Conservation (phyloP, 2,797 vertebrate species). For the Pseudocheirus occidentalis region DNA sequence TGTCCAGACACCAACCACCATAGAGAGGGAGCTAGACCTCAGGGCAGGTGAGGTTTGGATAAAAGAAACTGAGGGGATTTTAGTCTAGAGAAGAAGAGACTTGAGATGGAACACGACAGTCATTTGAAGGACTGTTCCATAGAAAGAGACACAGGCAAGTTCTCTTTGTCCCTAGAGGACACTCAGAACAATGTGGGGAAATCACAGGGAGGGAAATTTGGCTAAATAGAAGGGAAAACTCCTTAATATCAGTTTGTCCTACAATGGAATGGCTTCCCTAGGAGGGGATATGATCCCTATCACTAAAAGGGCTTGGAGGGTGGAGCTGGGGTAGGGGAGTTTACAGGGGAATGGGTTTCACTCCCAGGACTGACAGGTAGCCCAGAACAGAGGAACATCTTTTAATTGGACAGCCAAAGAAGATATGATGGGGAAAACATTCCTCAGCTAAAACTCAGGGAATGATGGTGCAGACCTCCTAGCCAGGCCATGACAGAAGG, state of each 20-base stretch:
- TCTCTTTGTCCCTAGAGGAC: neutral
- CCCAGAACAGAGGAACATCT: neutral
- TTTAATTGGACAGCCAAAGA: neutral
- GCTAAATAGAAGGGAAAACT: neutral
- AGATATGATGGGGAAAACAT: neutral
- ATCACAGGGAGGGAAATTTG: neutral
- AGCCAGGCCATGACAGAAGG: neutral
- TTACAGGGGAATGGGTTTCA: neutral
- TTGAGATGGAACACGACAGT: neutral
- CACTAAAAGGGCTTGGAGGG: neutral
- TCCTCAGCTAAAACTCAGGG: neutral
- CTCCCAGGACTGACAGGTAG: neutral
- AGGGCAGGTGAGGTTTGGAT: neutral
- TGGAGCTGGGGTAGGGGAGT: neutral
- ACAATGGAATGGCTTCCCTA: neutral
- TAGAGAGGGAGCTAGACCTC: neutral
- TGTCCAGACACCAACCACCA: neutral
- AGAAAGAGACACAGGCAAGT: neutral
- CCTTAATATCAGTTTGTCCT: neutral
- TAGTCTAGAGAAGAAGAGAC: neutral
- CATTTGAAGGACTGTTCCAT: neutral
- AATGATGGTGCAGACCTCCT: neutral
- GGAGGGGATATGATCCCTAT: neutral
- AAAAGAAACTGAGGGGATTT: neutral
- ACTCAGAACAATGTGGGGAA: neutral